Percentiles rank a stretch among this genome's conserved stretches.
Evolutionary conservation across 2,888 invertebrate species (phyloP).

Genomic region (Elysia crispata): DNA sequence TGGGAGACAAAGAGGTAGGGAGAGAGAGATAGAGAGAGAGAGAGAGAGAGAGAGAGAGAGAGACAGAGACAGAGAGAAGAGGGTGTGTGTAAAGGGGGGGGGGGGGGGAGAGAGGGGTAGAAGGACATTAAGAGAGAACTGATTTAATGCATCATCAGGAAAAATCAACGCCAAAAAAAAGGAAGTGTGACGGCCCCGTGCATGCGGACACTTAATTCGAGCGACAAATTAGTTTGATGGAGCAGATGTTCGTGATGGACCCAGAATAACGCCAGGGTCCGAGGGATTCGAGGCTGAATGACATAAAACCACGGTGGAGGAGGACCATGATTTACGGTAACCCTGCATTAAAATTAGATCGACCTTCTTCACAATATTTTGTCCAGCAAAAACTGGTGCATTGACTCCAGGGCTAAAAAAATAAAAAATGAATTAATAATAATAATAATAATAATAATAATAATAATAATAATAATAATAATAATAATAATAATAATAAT

Average conservation of each 20-base stretch:
- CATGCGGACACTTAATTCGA: too few relatives aligned
- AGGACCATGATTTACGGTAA: too few relatives aligned
- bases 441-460: too few relatives aligned
- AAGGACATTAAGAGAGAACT: constrained; percentile 6
- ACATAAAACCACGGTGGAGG: neutral
- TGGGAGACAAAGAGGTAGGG: neutral
- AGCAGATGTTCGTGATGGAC: neutral
- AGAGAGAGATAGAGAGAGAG: too few relatives aligned
- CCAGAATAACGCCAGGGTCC: neutral
- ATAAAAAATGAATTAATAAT: too few relatives aligned
- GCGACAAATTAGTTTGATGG: neutral
- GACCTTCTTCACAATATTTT: too few relatives aligned
- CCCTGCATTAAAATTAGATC: too few relatives aligned
- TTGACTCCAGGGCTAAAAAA: too few relatives aligned
- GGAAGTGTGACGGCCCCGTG: neutral
- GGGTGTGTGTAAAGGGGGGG: neutral
- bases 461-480: too few relatives aligned
- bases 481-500: too few relatives aligned
- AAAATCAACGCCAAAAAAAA: neutral
- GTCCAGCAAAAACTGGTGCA: too few relatives aligned
- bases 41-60: neutral
- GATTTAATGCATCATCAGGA: neutral
- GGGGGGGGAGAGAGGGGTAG: constrained; percentile 12
- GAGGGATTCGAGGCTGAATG: neutral
- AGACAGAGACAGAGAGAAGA: neutral